Evolutionary conservation across 2,888 invertebrate species (phyloP).

Genomic region (Chydorus sphaericus): DNA sequence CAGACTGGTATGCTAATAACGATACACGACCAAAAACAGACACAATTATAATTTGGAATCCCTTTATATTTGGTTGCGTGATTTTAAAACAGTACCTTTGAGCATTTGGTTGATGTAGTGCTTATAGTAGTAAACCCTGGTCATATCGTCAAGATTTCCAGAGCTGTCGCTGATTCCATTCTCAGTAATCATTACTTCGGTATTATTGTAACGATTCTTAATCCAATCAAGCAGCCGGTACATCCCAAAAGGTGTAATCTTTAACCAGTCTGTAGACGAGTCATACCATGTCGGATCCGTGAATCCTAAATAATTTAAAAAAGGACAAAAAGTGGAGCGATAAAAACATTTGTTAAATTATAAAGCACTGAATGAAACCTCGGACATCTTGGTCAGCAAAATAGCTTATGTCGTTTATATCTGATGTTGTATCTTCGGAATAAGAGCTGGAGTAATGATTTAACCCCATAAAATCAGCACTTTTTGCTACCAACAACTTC

Average conservation of each 20-base stretch:
- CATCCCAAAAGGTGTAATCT: conserved; percentile 18
- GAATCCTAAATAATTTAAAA: too few species aligned
- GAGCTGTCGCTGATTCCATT: conserved; percentile 18
- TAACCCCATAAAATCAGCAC: conserved; percentile 20
- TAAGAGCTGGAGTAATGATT: conserved; percentile 19
- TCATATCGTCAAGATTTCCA: conserved; percentile 11
- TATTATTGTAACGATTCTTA: conserved; percentile 17
- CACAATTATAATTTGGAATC: background rate
- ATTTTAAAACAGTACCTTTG: conserved; percentile 17
- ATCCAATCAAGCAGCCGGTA: conserved; percentile 17
- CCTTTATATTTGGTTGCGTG: too few species aligned
- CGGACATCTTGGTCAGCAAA: conserved; percentile 6
- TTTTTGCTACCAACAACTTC: conserved; percentile 35
- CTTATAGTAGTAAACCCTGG: conserved; percentile 12
- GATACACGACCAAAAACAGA: background rate
- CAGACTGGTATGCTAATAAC: conserved; percentile 18
- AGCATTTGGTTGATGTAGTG: conserved; percentile 22
- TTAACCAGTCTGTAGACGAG: conserved; percentile 9
- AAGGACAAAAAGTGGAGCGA: too few species aligned
- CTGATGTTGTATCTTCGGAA: conserved; percentile 5
- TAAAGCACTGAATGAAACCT: conserved; percentile 14
- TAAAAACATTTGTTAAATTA: too few species aligned
- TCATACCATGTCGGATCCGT: conserved; percentile 8
- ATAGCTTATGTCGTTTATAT: background rate
- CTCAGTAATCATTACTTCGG: conserved; percentile 18